These are phyloP conservation scores for Eilema sororculum DNA, from an alignment of 2,888 invertebrate genomes.

Conservation along the genomic window DNA sequence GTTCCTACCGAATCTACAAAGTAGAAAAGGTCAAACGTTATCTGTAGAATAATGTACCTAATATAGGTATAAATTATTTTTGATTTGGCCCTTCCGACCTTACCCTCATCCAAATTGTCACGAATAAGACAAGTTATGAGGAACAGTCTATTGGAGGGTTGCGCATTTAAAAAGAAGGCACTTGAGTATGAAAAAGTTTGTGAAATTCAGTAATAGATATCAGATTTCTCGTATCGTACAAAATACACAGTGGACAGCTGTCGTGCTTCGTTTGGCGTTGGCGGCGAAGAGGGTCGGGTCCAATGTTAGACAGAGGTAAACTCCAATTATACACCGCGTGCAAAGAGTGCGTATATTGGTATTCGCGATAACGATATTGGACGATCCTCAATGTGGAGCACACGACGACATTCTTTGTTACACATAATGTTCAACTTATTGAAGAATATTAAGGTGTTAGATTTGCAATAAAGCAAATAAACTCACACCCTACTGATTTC, in stretches of 20 bases:
- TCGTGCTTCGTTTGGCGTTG: neutral
- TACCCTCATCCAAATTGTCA: neutral
- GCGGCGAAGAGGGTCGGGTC: constrained; percentile 1
- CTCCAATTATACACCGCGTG: constrained; percentile 2
- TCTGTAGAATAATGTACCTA: neutral
- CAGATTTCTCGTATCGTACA: neutral
- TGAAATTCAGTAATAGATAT: neutral
- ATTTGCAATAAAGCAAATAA: neutral
- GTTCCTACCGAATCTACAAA: too few relatives aligned
- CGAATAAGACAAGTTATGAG: neutral
- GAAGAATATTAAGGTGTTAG: neutral
- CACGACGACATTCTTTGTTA: neutral
- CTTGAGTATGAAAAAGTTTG: neutral
- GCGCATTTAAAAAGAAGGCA: neutral
- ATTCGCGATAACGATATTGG: neutral
- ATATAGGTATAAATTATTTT: neutral
- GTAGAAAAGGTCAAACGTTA: neutral
- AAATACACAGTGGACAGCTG: neutral
- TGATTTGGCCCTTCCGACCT: neutral
- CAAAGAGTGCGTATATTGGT: neutral
- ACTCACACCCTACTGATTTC: too few relatives aligned
- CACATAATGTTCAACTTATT: neutral
- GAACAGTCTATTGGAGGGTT: neutral
- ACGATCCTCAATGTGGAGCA: neutral
- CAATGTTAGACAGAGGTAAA: neutral